A percentile compares a stretch with the other conserved stretches of the same genome.
Evolutionary conservation across 2,888 invertebrate species (phyloP).

Genomic region (Noctuana brunneofusca): DNA sequence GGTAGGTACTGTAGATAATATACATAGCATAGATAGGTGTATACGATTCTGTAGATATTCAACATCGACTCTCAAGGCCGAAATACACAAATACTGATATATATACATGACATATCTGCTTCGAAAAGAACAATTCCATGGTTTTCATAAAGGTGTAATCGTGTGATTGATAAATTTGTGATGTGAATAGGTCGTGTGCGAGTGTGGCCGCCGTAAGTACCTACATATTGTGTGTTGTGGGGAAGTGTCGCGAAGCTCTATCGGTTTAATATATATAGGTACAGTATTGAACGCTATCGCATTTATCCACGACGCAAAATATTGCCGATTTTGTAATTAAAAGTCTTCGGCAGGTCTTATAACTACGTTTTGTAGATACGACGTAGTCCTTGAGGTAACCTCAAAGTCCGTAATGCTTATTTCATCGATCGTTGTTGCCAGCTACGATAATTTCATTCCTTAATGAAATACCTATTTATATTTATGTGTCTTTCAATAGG

Average conservation of each 20-base stretch:
- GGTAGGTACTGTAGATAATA: constrained; percentile 52
- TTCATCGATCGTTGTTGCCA: constrained; percentile 36
- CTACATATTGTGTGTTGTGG: constrained; percentile 48
- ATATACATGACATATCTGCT: constrained; percentile 56
- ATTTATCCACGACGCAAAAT: constrained; percentile 57
- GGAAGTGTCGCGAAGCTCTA: constrained; percentile 54
- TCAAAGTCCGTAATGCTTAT: constrained; percentile 51
- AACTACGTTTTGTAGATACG: constrained; percentile 37
- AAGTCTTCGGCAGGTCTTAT: constrained; percentile 37
- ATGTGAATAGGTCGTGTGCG: constrained; percentile 32
- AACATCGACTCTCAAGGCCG: constrained; percentile 82
- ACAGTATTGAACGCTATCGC: constrained; percentile 48
- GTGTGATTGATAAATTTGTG: constrained; percentile 48
- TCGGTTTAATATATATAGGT: constrained; percentile 43
- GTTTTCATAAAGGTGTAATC: constrained; percentile 57
- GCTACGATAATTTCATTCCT: constrained; percentile 22
- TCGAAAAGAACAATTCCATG: constrained; percentile 62
- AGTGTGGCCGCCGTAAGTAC: constrained; percentile 30
- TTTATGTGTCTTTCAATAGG: background rate
- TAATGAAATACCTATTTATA: background rate
- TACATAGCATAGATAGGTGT: constrained; percentile 66
- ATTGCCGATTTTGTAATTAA: constrained; percentile 46
- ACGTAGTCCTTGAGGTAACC: constrained; percentile 60
- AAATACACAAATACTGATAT: constrained; percentile 74
- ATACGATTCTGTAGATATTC: constrained; percentile 74